These are phyloP conservation scores for Bactericera cockerelli DNA, from an alignment of 1,140 invertebrate species.

Conservation along the genomic window DNA sequence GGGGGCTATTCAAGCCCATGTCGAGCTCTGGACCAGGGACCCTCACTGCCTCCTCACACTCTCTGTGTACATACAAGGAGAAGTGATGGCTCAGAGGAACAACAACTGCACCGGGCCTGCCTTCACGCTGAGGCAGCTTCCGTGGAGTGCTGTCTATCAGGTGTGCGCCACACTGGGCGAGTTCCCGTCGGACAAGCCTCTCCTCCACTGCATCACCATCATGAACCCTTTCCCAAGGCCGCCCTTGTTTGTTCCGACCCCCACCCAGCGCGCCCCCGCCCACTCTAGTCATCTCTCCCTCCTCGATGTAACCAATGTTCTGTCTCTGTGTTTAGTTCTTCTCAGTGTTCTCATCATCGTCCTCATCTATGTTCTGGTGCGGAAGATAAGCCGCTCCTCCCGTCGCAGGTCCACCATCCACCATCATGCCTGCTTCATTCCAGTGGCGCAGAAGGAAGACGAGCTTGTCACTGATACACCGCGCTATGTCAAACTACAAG, in stretches of 20 bases:
- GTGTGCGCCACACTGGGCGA: conserved; percentile 22
- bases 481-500: conserved; percentile 34
- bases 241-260: conserved; percentile 22
- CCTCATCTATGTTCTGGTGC: conserved; percentile 25
- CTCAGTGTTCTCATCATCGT: conserved; percentile 23
- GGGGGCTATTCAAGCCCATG: conserved; percentile 18
- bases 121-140: conserved; percentile 19
- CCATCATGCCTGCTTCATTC: conserved; percentile 31
- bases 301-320: conserved; percentile 20
- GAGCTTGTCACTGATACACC: conserved; percentile 29
- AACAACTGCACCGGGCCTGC: conserved; percentile 23
- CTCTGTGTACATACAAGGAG: conserved; percentile 20
- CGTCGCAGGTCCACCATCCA: conserved; percentile 25
- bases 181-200: conserved; percentile 18
- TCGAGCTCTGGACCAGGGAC: conserved; percentile 21
- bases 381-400: conserved; percentile 23
- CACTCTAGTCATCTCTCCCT: conserved; percentile 3
- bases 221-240: conserved; percentile 25
- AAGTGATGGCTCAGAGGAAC: conserved; percentile 19
- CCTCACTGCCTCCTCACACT: conserved; percentile 22
- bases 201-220: conserved; percentile 26
- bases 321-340: conserved; percentile 27
- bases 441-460: conserved; percentile 32
- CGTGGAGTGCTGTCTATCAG: conserved; percentile 21
- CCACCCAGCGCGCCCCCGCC: neutral